Conservation (phyloP, 1,140 invertebrate species). For the Aphis gossypii region DNA sequence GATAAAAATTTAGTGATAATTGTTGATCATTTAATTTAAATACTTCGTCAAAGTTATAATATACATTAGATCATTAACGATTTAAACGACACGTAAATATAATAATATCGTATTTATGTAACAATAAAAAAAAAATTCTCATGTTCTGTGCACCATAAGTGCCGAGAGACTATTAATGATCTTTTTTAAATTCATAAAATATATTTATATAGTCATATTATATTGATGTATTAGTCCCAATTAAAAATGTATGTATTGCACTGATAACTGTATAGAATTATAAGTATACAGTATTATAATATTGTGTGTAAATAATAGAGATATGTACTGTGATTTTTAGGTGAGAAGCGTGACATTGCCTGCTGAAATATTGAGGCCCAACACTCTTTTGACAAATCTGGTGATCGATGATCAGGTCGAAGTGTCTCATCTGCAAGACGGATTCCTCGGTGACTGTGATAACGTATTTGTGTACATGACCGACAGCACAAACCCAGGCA, state of each 20-base stretch:
- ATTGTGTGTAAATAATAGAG: too few relatives aligned
- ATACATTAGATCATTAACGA: too few relatives aligned
- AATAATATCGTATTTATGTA: too few relatives aligned
- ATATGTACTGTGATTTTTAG: conserved; percentile 24
- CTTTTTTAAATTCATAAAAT: neutral
- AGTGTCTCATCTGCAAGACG: conserved; percentile 62
- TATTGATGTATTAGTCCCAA: neutral
- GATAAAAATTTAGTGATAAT: too few relatives aligned
- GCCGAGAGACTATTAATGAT: too few relatives aligned
- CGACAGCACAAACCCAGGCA: conserved; percentile 78
- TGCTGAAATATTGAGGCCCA: conserved; percentile 71
- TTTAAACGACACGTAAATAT: too few relatives aligned
- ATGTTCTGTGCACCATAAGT: too few relatives aligned
- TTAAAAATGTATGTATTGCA: neutral
- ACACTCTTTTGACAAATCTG: conserved; percentile 78
- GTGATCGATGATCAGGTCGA: conserved; percentile 66
- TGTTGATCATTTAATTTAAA: too few relatives aligned
- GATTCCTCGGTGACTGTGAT: conserved; percentile 68
- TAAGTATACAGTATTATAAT: neutral
- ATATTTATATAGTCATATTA: neutral
- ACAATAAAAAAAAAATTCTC: too few relatives aligned
- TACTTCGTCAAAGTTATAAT: too few relatives aligned
- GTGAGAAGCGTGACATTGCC: conserved; percentile 68
- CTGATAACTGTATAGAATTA: neutral
- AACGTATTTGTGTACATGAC: conserved; percentile 79